These are phyloP conservation scores for Lepeophtheirus nordmannii DNA, from an alignment of 2,888 invertebrate species.

Conservation along the genomic window DNA sequence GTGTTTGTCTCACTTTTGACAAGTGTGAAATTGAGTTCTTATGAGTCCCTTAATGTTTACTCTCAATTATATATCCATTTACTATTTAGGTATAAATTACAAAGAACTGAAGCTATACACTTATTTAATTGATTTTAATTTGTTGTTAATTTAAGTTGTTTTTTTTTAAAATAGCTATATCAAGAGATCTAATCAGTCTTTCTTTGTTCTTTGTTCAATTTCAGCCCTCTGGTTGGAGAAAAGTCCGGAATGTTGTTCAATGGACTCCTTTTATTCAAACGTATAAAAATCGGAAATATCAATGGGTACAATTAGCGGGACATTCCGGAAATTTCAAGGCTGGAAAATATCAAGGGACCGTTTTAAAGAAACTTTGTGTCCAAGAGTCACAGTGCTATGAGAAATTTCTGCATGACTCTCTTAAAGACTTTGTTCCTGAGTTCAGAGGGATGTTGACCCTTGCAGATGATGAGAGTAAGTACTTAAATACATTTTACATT, in stretches of 20 bases:
- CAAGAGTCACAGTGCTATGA: slow-evolving; percentile 79
- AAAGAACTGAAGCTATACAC: no score
- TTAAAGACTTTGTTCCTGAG: slow-evolving; percentile 78
- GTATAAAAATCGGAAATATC: slow-evolving; percentile 84
- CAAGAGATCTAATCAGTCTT: no score
- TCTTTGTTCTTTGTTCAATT: slow-evolving; percentile 33
- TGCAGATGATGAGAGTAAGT: slow-evolving; percentile 32
- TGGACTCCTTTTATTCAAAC: slow-evolving; percentile 95
- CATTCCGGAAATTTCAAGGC: slow-evolving; percentile 82
- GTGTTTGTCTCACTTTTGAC: no score
- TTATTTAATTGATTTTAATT: no score
- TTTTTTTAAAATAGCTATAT: no score
- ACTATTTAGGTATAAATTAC: no score
- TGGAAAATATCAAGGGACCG: slow-evolving; percentile 64
- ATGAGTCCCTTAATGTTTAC: neutral
- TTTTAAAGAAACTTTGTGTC: slow-evolving; percentile 75
- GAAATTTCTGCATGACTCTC: slow-evolving; percentile 67
- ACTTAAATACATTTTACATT: neutral
- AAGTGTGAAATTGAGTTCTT: no score
- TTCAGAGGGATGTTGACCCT: slow-evolving; percentile 53
- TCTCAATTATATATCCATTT: no score
- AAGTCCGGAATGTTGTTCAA: slow-evolving; percentile 79
- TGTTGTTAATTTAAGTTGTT: no score
- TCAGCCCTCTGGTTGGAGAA: slow-evolving; percentile 83
- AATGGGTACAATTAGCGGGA: slow-evolving; percentile 89